Percentiles rank a stretch among this genome's conserved stretches.
These are phyloP conservation scores for Homarus americanus DNA, from an alignment of 1,140 invertebrate species.

Conservation along the genomic window DNA sequence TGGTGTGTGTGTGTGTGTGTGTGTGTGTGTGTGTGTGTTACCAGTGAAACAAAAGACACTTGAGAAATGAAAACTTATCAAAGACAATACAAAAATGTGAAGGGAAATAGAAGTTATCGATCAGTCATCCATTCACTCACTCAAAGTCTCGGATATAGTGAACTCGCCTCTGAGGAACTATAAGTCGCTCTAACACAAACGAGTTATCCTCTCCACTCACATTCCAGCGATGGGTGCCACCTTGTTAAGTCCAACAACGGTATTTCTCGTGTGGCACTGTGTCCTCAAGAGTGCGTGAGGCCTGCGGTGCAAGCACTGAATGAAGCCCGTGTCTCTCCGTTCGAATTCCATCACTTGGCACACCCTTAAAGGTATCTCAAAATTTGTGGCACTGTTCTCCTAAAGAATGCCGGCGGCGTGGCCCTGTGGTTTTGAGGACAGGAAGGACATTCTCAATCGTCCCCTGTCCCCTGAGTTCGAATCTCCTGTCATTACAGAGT, in stretches of 20 bases:
- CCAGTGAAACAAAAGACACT: background rate
- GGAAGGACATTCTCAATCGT: no score
- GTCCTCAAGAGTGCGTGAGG: background rate
- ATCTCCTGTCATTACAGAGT: no score
- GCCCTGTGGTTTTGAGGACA: no score
- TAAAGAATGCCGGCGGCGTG: no score
- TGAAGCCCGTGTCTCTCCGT: background rate
- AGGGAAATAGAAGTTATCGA: background rate
- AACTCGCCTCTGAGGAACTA: background rate
- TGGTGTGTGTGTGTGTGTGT: slow-evolving; percentile 7
- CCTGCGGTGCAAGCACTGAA: background rate
- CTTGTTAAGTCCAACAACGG: background rate
- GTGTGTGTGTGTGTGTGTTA: background rate
- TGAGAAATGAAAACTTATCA: no score
- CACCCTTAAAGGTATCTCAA: background rate
- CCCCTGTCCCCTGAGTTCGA: no score
- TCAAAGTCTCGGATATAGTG: background rate
- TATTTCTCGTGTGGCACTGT: background rate
- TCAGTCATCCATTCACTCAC: background rate
- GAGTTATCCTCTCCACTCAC: background rate
- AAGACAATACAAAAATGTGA: no score
- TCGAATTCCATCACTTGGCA: background rate
- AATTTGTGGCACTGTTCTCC: no score
- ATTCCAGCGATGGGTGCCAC: background rate
- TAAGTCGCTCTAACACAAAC: background rate